Evolutionary conservation across 2,113 vertebrate species (phyloP).

Genomic region (Cricetomys ansorgei): DNA sequence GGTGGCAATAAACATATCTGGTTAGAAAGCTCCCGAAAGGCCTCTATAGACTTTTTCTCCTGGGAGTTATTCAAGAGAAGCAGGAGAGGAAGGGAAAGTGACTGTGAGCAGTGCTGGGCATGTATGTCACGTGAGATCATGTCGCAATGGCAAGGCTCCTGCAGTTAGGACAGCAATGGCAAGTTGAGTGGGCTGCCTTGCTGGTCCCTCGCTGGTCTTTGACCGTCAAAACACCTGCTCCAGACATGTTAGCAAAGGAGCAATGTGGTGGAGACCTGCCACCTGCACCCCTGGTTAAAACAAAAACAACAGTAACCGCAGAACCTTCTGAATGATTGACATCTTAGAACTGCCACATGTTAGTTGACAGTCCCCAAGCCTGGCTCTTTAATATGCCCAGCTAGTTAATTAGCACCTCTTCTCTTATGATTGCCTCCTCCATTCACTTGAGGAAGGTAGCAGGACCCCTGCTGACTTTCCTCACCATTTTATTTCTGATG

Average conservation of each 20-base stretch:
- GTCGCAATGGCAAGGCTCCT: background rate
- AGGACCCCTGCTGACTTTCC: background rate
- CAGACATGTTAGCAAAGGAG: slow-evolving; percentile 31
- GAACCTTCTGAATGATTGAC: slow-evolving; percentile 25
- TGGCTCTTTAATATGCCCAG: background rate
- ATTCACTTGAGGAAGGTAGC: background rate
- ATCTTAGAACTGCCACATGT: slow-evolving; percentile 16
- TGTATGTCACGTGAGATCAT: background rate
- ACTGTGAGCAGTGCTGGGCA: background rate
- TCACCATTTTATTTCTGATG: slow-evolving; percentile 5
- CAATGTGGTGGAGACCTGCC: slow-evolving; percentile 44
- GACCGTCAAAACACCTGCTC: slow-evolving; percentile 12
- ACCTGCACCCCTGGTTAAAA: background rate
- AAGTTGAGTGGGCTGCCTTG: background rate
- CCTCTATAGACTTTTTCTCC: background rate
- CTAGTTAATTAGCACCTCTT: slow-evolving; percentile 29
- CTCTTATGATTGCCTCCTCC: background rate
- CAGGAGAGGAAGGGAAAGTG: background rate
- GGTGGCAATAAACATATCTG: background rate
- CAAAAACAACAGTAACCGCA: background rate
- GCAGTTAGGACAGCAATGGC: background rate
- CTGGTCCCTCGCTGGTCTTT: slow-evolving; percentile 13
- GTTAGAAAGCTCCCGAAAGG: background rate
- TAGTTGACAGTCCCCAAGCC: background rate
- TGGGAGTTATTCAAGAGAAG: background rate